A percentile compares a stretch with the other conserved stretches of the same genome.
These are phyloP conservation scores for Yasuhikotakia modesta DNA, from an alignment of 2,797 vertebrate species.

Conservation along the genomic window DNA sequence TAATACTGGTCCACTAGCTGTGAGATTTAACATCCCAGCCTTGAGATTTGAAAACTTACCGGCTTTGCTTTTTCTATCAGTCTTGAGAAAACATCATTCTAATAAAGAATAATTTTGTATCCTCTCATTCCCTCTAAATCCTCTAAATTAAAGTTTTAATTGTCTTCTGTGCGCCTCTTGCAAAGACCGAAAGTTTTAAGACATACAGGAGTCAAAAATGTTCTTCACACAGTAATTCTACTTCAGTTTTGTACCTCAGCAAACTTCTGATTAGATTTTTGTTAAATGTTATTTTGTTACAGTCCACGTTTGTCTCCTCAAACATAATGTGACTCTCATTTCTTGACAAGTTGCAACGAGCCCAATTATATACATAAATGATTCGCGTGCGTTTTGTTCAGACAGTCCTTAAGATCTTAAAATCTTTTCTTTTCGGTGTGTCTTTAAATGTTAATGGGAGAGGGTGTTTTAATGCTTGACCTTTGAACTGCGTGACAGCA, in stretches of 20 bases:
- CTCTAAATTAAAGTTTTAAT: not conserved
- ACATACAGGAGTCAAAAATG: not conserved
- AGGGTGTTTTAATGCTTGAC: conserved; percentile 80
- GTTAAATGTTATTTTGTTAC: not conserved
- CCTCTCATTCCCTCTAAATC: conserved; percentile 1
- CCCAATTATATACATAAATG: not conserved
- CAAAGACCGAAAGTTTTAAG: not conserved
- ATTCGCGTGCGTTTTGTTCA: conserved; percentile 6
- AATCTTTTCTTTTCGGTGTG: conserved; percentile 69
- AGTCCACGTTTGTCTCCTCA: not conserved
- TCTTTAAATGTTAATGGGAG: conserved; percentile 77
- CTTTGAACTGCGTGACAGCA: no score
- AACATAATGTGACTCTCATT: not conserved
- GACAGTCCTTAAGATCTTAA: conserved; percentile 42
- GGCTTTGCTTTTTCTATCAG: not conserved
- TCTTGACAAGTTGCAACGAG: not conserved
- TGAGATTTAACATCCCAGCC: not conserved
- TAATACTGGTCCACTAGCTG: not conserved
- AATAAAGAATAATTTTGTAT: not conserved
- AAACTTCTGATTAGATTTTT: not conserved
- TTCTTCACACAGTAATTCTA: not conserved
- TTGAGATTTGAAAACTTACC: not conserved
- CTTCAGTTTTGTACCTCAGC: conserved; percentile 1
- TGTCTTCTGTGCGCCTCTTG: not conserved
- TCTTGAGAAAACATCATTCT: not conserved